Conservation (phyloP, 2,888 invertebrate species). For the Conistra vaccinii region DNA sequence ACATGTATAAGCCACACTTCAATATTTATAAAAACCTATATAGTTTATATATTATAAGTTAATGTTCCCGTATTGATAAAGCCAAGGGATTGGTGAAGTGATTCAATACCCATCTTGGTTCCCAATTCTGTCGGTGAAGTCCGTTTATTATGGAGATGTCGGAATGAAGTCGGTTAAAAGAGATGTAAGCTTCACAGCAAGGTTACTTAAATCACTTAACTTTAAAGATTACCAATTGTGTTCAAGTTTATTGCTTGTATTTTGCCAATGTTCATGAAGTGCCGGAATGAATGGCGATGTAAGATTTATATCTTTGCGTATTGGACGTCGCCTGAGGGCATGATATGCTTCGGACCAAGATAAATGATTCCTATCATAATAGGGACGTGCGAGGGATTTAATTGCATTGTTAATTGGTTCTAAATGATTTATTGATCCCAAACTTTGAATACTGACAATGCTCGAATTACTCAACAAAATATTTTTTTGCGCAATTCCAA, state of each 20-base stretch:
- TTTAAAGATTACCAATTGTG: constrained; percentile 48
- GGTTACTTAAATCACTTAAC: constrained; percentile 48
- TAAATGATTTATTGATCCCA: constrained; percentile 32
- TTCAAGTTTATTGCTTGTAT: constrained; percentile 51
- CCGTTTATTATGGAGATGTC: constrained; percentile 3
- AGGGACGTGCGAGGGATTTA: constrained; percentile 42
- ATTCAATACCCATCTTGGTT: constrained; percentile 1
- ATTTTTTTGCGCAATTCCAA: not conserved
- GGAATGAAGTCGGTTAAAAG: constrained; percentile 3
- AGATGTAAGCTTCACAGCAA: constrained; percentile 35
- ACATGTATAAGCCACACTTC: not conserved
- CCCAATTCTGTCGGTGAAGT: not conserved
- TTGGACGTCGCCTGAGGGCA: constrained; percentile 44
- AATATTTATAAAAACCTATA: not conserved
- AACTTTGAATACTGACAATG: not conserved
- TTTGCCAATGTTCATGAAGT: constrained; percentile 54
- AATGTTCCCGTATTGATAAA: not conserved
- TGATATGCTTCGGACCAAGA: constrained; percentile 19
- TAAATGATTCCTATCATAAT: constrained; percentile 43
- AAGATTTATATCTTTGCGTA: constrained; percentile 53
- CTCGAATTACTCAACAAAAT: constrained; percentile 4
- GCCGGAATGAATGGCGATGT: constrained; percentile 58
- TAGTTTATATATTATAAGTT: too few relatives aligned
- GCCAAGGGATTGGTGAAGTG: not conserved
- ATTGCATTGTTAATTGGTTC: constrained; percentile 32